Conservation (phyloP, 1,140 invertebrate genomes). For the Agrilus planipennis region DNA sequence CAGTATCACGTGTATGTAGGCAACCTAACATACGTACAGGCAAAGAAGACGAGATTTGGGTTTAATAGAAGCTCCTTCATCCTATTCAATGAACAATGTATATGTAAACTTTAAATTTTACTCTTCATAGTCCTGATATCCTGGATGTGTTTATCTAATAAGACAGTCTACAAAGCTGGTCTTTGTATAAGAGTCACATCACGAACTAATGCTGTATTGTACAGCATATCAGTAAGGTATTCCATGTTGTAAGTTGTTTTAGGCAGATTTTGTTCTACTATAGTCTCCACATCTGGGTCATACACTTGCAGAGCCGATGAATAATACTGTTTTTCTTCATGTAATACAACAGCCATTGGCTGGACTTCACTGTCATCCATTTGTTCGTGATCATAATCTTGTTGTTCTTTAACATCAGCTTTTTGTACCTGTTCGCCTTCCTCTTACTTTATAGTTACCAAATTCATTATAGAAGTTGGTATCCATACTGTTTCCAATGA, state of each 20-base stretch:
- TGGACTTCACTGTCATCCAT: conserved; percentile 72
- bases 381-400: conserved; percentile 50
- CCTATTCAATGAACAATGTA: conserved; percentile 94
- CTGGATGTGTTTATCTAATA: conserved; percentile 93
- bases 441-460: conserved; percentile 96
- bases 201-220: conserved; percentile 85
- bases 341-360: conserved; percentile 91
- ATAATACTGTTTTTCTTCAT: conserved; percentile 99
- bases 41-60: no score
- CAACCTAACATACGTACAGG: no score
- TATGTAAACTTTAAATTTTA: conserved; percentile 88
- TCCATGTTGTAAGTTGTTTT: conserved; percentile 93
- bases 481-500: no score
- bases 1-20: no score
- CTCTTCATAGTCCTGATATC: conserved; percentile 60
- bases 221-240: conserved; percentile 94
- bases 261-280: conserved; percentile 92
- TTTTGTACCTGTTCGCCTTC: conserved; percentile 53
- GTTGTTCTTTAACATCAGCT: conserved; percentile 54
- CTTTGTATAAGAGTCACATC: conserved; percentile 97
- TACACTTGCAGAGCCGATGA: conserved; percentile 96
- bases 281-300: conserved; percentile 88
- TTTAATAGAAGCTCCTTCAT: conserved; percentile 95
- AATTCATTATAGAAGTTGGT: conserved; percentile 97
- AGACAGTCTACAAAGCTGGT: conserved; percentile 97